Evolutionary conservation across 35 echinoderm and acorn worm species (phyloP).

Genomic region (Hemicentrotus pulcherrimus): DNA sequence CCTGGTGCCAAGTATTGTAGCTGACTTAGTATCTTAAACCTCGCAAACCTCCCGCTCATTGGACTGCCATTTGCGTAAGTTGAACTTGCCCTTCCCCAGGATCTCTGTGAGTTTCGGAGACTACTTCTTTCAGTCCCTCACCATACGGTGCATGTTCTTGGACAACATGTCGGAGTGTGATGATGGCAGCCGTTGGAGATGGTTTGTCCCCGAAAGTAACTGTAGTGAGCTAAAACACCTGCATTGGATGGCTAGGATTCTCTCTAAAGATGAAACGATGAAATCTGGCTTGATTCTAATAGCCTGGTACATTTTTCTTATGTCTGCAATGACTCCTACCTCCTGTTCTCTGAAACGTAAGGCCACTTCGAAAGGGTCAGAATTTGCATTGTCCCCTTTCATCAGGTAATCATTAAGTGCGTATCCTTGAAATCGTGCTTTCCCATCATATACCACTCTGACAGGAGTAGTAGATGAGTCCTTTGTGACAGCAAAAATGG

Average conservation of each 20-base stretch:
- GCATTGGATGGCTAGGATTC: constrained; percentile 29
- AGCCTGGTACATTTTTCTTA: background rate
- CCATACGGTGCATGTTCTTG: constrained; percentile 37
- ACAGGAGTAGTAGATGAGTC: constrained; percentile 23
- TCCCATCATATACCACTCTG: constrained; percentile 10
- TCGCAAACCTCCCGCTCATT: constrained; percentile 20
- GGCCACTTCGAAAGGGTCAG: constrained; percentile 15
- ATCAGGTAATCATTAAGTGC: background rate
- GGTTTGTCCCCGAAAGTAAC: constrained; percentile 28
- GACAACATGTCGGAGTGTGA: constrained; percentile 48
- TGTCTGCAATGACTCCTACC: constrained; percentile 20
- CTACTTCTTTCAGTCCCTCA: constrained; percentile 43
- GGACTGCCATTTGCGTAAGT: constrained; percentile 53
- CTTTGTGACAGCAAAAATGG: constrained; percentile 78
- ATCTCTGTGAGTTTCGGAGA: constrained; percentile 29
- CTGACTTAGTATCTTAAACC: constrained; percentile 1
- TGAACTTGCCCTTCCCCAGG: constrained; percentile 43
- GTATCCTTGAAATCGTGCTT: constrained; percentile 9
- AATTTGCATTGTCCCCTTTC: constrained; percentile 5
- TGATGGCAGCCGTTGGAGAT: constrained; percentile 33
- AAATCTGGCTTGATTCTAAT: constrained; percentile 41
- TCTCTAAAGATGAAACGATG: background rate
- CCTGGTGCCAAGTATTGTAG: too few species aligned
- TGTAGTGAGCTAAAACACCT: constrained; percentile 28
- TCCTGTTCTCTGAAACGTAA: constrained; percentile 21